Conservation (phyloP, 2,797 vertebrate species). For the Delichon dasypus region DNA sequence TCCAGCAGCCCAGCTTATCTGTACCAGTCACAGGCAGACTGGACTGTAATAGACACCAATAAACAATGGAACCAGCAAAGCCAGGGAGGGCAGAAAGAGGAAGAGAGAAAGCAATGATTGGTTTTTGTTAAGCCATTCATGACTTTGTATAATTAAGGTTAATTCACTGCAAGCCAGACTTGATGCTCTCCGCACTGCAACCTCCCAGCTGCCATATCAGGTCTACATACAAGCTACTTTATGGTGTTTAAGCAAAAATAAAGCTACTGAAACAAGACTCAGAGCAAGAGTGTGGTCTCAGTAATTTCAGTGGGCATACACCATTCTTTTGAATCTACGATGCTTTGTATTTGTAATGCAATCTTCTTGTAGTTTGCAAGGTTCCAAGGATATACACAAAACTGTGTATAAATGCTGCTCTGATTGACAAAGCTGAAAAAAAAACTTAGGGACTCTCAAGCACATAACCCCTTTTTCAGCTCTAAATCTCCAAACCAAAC, state of each 20-base stretch:
- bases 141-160: neutral
- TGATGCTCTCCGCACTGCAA: neutral
- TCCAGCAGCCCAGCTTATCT: neutral
- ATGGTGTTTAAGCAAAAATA: neutral
- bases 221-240: neutral
- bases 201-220: neutral
- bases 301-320: neutral
- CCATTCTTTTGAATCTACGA: neutral
- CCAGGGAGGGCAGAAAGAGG: neutral
- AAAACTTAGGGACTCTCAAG: neutral
- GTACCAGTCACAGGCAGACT: slow-evolving; percentile 44
- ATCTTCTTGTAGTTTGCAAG: neutral
- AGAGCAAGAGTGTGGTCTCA: neutral
- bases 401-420: neutral
- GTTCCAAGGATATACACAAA: neutral
- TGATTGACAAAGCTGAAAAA: neutral
- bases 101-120: neutral
- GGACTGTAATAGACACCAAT: neutral
- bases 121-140: neutral
- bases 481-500: neutral
- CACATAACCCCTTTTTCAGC: neutral
- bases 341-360: neutral
- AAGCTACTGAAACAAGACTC: neutral
- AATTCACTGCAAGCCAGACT: neutral
- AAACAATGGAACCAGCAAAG: slow-evolving; percentile 34